phyloP scores from a whole-genome alignment of 2,113 vertebrate species.

The Phalacrocorax brasilianus region DNA sequence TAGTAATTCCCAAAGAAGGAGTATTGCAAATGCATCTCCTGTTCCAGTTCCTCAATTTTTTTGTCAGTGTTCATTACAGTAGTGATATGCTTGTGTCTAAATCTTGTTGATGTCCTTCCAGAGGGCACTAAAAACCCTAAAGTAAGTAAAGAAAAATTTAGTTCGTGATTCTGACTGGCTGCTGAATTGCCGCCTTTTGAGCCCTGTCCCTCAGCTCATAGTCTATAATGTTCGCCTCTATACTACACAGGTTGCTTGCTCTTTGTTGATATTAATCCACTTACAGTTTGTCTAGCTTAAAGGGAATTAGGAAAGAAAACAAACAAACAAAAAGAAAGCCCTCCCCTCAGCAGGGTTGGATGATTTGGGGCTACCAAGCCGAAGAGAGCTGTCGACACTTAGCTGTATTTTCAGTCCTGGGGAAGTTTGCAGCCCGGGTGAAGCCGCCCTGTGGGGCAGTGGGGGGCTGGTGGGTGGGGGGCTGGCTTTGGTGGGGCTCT shows the following conservation, averaged over 20 bases:
- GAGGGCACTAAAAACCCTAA: constrained; percentile 43
- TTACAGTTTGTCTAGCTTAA: background rate
- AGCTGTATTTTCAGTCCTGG: background rate
- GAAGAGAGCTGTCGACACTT: background rate
- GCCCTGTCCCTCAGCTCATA: constrained; percentile 1
- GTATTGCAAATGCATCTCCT: constrained; percentile 31
- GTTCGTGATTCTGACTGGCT: constrained; percentile 14
- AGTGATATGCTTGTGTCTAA: constrained; percentile 36
- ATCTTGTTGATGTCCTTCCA: constrained; percentile 57
- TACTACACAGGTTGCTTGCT: background rate
- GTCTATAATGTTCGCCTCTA: background rate
- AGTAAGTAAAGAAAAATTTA: constrained; percentile 40
- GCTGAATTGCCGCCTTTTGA: constrained; percentile 1
- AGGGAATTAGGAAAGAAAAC: background rate
- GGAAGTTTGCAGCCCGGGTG: background rate
- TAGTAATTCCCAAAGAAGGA: constrained; percentile 20
- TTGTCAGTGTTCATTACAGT: constrained; percentile 28
- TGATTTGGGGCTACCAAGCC: background rate
- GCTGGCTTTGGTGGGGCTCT: background rate
- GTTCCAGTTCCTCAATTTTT: constrained; percentile 5
- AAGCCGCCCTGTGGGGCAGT: background rate
- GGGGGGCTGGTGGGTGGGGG: background rate
- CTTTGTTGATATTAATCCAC: background rate
- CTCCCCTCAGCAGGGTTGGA: background rate
- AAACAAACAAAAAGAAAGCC: background rate